Conservation (phyloP, 1,140 invertebrate species). For the Uloborus diversus region DNA sequence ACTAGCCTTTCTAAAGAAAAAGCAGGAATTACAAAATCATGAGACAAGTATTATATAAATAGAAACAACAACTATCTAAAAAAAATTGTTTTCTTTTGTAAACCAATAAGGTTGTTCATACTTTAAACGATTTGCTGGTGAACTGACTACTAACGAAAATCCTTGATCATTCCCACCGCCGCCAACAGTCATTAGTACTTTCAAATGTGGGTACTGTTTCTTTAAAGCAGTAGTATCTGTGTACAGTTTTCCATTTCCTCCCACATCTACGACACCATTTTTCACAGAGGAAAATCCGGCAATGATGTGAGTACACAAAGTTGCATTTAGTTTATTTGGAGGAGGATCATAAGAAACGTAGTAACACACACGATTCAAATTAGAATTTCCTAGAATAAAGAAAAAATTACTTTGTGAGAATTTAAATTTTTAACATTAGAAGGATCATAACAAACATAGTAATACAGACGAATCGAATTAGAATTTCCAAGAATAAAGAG, state of each 20-base stretch:
- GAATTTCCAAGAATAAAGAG: too few species aligned
- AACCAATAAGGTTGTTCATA: too few species aligned
- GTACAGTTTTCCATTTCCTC: constrained; percentile 66
- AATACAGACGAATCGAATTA: too few species aligned
- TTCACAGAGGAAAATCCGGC: constrained; percentile 75
- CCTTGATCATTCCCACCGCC: constrained; percentile 71
- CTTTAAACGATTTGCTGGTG: too few species aligned
- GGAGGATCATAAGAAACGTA: background rate
- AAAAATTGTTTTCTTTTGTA: too few species aligned
- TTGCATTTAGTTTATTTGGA: constrained; percentile 15
- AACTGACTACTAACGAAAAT: constrained; percentile 68
- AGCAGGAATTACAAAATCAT: too few species aligned
- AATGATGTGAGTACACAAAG: constrained; percentile 83
- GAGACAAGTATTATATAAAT: too few species aligned
- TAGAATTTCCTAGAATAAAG: constrained; percentile 3
- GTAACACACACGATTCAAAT: constrained; percentile 32
- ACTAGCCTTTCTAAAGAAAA: too few species aligned
- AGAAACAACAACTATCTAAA: too few species aligned
- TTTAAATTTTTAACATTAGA: too few species aligned
- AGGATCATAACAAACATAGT: too few species aligned
- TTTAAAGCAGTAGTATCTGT: constrained; percentile 72
- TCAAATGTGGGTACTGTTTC: constrained; percentile 74
- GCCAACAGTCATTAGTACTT: constrained; percentile 80
- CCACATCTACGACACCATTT: constrained; percentile 71
- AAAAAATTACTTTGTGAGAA: too few species aligned